Evolutionary conservation across 2,888 invertebrate genomes (phyloP).

Genomic region (Scaptomyza flava): DNA sequence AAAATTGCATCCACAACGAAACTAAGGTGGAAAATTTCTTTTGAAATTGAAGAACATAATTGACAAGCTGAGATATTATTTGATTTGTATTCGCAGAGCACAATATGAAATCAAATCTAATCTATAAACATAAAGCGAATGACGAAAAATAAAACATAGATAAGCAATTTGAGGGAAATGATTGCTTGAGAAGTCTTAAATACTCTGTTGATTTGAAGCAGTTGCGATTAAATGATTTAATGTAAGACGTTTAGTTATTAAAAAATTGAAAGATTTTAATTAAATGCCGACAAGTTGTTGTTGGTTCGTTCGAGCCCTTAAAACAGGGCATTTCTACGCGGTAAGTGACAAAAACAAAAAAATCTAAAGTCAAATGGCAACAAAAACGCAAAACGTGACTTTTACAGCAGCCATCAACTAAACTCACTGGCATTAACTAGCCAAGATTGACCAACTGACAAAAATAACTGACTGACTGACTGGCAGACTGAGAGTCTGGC

Average conservation of each 20-base stretch:
- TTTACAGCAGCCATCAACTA: conserved; percentile 57
- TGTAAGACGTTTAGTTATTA: too few relatives aligned
- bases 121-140: not conserved
- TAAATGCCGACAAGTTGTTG: too few relatives aligned
- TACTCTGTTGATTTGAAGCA: not conserved
- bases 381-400: conserved; percentile 66
- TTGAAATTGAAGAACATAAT: not conserved
- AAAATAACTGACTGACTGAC: conserved; percentile 14
- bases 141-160: not conserved
- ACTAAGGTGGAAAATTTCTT: conserved; percentile 15
- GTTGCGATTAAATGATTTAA: too few relatives aligned
- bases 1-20: not conserved
- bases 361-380: not conserved
- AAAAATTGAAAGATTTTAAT: too few relatives aligned
- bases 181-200: not conserved
- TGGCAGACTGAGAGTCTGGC: conserved; percentile 6
- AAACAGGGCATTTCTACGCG: not conserved
- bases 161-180: not conserved
- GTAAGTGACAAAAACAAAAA: not conserved
- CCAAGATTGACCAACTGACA: conserved; percentile 4
- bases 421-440: not conserved
- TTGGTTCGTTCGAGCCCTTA: not conserved
- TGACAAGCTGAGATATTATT: not conserved
- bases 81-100: not conserved
- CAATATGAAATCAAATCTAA: not conserved